phyloP scores from a whole-genome alignment of 2,888 invertebrate species.

The Lysandra bellargus region DNA sequence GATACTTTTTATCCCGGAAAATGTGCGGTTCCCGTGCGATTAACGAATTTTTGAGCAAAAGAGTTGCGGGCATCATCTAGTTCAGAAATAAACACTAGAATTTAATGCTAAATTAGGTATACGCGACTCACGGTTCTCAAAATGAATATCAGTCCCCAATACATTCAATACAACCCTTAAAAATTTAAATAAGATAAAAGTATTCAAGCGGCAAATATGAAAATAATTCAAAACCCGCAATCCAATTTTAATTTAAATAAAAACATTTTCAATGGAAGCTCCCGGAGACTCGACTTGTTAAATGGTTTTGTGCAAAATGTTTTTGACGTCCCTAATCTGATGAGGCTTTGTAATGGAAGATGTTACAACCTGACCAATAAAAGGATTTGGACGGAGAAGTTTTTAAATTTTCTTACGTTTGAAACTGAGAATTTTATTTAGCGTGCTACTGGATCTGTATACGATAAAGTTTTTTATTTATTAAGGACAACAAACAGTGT shows the following conservation, averaged over 20 bases:
- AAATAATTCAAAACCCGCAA: constrained; percentile 3
- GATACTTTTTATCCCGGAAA: no score
- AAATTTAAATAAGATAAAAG: background rate
- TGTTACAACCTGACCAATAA: constrained; percentile 5
- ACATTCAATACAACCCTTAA: background rate
- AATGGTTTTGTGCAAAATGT: constrained; percentile 27
- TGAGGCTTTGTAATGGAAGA: constrained; percentile 2
- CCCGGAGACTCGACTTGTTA: constrained; percentile 13
- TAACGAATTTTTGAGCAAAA: no score
- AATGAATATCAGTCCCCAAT: no score
- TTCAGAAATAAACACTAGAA: no score
- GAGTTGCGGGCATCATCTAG: no score
- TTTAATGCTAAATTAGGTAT: no score
- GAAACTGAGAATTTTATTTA: background rate
- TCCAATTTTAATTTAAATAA: constrained; percentile 12
- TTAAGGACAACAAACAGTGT: no score
- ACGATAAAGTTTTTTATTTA: no score
- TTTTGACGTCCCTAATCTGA: constrained; percentile 26
- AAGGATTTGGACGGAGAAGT: background rate
- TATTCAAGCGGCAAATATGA: background rate
- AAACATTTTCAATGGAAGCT: background rate
- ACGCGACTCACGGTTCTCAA: no score
- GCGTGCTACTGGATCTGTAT: background rate
- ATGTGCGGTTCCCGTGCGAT: no score
- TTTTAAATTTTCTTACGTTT: constrained; percentile 12